A percentile compares a stretch with the other conserved stretches of the same genome.
Conservation (phyloP, 2,888 invertebrate species). For the Hydropsyche betteni region DNA sequence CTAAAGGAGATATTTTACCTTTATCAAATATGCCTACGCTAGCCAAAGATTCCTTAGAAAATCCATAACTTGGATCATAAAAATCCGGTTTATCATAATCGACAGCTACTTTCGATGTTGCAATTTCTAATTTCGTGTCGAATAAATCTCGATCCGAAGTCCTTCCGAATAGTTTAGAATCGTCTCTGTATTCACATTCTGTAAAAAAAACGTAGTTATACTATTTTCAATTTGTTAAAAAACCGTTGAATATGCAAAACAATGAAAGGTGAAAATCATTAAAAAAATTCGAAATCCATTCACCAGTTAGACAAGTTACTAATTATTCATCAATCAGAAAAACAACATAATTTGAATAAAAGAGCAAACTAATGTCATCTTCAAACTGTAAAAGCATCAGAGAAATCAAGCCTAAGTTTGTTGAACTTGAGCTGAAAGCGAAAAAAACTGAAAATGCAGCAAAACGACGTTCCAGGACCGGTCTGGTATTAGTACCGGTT, state of each 20-base stretch:
- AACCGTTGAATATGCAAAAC: background rate
- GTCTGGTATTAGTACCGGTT: background rate
- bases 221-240: too few relatives aligned
- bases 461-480: background rate
- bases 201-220: background rate
- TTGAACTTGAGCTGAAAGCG: background rate
- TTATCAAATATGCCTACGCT: slow-evolving; percentile 5
- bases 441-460: background rate
- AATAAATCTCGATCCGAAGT: slow-evolving; percentile 9
- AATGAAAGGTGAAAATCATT: background rate
- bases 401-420: background rate
- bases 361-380: too few relatives aligned
- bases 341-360: too few relatives aligned
- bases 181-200: slow-evolving; percentile 13
- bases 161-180: slow-evolving; percentile 7
- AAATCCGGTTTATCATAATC: slow-evolving; percentile 10
- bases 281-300: too few relatives aligned
- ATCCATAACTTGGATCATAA: slow-evolving; percentile 13
- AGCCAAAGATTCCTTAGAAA: slow-evolving; percentile 9
- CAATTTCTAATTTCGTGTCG: slow-evolving; percentile 1
- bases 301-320: too few relatives aligned
- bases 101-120: background rate
- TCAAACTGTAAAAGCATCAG: background rate
- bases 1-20: background rate
- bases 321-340: too few relatives aligned